phyloP scores from a whole-genome alignment of 2,888 invertebrate genomes.

The Agrotis clavis region DNA sequence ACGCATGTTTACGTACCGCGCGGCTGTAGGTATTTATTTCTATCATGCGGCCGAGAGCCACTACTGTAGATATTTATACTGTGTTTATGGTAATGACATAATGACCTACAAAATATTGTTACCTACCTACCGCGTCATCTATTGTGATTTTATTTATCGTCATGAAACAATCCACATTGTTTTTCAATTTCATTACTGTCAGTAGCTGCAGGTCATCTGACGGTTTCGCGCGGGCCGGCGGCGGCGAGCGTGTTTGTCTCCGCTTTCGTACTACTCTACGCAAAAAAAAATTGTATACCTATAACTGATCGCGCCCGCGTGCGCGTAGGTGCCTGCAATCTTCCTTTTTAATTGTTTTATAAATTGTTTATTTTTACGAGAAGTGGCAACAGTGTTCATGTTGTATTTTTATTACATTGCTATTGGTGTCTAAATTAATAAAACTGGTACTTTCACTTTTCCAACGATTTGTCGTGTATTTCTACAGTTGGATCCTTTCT shows the following conservation, averaged over 20 bases:
- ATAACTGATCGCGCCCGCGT: constrained; percentile 58
- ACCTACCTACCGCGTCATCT: neutral
- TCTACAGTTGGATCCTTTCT: constrained; percentile 50
- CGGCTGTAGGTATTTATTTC: too few relatives aligned
- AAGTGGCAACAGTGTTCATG: constrained; percentile 20
- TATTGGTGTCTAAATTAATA: constrained; percentile 12
- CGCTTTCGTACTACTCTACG: constrained; percentile 23
- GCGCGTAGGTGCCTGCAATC: constrained; percentile 37
- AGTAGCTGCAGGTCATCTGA: constrained; percentile 40
- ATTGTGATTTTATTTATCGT: constrained; percentile 35
- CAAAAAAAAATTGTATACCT: constrained; percentile 35
- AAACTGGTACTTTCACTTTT: constrained; percentile 66
- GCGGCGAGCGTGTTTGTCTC: constrained; percentile 19
- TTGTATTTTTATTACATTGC: constrained; percentile 22
- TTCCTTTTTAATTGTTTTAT: constrained; percentile 30
- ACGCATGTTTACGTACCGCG: too few relatives aligned
- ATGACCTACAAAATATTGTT: neutral
- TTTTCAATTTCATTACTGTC: constrained; percentile 29
- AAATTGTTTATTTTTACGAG: constrained; percentile 39
- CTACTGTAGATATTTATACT: too few relatives aligned
- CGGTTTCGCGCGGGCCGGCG: constrained; percentile 30
- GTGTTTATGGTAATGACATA: too few relatives aligned
- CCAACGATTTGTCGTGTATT: constrained; percentile 41
- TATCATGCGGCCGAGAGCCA: too few relatives aligned
- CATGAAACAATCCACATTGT: constrained; percentile 34